phyloP scores from a whole-genome alignment of 2,113 vertebrate genomes.

The Cyprinodon brontotheroides region DNA sequence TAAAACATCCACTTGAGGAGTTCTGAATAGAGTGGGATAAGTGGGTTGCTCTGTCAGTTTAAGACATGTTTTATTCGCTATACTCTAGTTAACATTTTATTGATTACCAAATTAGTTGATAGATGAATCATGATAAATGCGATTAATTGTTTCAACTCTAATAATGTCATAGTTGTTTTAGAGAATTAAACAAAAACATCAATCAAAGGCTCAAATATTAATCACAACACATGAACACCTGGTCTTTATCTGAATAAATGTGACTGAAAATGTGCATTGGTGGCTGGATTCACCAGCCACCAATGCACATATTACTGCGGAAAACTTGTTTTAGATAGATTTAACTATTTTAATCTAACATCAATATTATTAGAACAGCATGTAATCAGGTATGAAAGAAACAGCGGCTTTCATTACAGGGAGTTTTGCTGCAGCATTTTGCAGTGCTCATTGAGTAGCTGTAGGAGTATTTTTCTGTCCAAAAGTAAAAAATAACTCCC shows the following conservation, averaged over 20 bases:
- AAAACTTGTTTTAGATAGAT: background rate
- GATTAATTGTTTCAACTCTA: too few relatives aligned
- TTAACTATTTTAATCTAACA: background rate
- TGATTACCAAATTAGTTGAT: too few relatives aligned
- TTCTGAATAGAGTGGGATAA: too few relatives aligned
- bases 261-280: background rate
- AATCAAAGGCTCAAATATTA: background rate
- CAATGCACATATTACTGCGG: background rate
- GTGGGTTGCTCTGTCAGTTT: too few relatives aligned
- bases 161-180: background rate
- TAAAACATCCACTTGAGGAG: too few relatives aligned
- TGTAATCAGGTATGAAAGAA: constrained; percentile 23
- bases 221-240: background rate
- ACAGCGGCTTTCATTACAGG: constrained; percentile 7
- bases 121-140: too few relatives aligned
- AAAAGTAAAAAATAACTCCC: constrained; percentile 13
- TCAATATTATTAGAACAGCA: constrained; percentile 1
- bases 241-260: background rate
- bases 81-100: too few relatives aligned
- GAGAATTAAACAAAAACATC: background rate
- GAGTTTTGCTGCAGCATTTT: constrained; percentile 3
- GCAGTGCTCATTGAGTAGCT: constrained; percentile 14
- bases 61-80: too few relatives aligned
- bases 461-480: constrained; percentile 31
- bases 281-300: too few relatives aligned